Evolutionary conservation across 2,113 vertebrate species (phyloP).

Genomic region (Hippolais icterina): DNA sequence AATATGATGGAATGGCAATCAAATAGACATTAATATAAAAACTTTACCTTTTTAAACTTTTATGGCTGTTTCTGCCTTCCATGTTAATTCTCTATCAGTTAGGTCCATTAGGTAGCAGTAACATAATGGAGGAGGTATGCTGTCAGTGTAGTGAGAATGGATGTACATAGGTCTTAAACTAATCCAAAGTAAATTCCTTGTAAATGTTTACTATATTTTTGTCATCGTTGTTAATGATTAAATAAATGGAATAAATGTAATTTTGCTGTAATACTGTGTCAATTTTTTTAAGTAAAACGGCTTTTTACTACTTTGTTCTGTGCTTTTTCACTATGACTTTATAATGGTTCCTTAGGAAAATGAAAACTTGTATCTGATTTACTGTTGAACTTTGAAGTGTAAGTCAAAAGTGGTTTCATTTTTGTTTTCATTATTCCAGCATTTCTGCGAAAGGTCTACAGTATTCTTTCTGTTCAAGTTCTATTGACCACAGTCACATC

Average conservation of each 20-base stretch:
- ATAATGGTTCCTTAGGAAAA: neutral
- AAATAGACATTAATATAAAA: neutral
- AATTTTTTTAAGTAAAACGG: neutral
- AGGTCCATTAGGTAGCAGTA: neutral
- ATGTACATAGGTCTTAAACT: neutral
- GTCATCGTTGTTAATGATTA: neutral
- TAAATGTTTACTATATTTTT: neutral
- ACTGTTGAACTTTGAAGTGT: neutral
- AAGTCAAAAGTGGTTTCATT: neutral
- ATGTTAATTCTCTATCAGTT: neutral
- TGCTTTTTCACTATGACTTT: neutral
- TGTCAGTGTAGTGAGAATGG: neutral
- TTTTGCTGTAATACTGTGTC: neutral
- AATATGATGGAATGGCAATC: neutral
- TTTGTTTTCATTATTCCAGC: constrained; percentile 70
- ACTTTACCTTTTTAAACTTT: neutral
- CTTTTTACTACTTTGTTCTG: neutral
- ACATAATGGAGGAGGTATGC: neutral
- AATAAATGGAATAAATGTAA: neutral
- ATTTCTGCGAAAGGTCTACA: constrained; percentile 94
- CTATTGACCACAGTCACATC: constrained; percentile 86
- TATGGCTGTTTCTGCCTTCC: neutral
- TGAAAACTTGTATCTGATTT: neutral
- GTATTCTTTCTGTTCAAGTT: constrained; percentile 88
- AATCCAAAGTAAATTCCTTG: neutral